Evolutionary conservation across 2,113 vertebrate species (phyloP).

Genomic region (Phalacrocorax brasilianus): DNA sequence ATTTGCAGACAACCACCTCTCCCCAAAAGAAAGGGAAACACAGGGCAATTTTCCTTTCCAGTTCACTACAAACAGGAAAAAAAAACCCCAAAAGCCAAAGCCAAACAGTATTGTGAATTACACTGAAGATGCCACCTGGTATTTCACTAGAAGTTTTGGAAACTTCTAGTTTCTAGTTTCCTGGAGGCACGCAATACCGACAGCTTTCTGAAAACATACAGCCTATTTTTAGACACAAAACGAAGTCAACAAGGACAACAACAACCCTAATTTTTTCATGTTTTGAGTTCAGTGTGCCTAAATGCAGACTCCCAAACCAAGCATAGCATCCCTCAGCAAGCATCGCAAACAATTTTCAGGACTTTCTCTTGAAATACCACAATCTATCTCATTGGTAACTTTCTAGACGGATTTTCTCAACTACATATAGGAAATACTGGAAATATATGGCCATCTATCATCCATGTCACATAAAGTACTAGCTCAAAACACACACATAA

Average conservation of each 20-base stretch:
- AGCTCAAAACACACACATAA: neutral
- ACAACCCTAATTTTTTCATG: neutral
- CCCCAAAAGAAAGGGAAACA: neutral
- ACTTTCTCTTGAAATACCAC: neutral
- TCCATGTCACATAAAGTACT: neutral
- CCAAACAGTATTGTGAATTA: neutral
- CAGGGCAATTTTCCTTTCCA: neutral
- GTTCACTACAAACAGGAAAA: neutral
- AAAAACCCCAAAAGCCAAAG: neutral
- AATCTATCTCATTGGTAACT: neutral
- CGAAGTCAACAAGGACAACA: neutral
- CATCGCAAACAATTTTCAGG: neutral
- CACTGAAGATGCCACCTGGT: neutral
- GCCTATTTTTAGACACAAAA: slow-evolving; percentile 37
- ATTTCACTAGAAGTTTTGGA: neutral
- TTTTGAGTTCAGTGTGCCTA: neutral
- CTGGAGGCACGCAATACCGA: neutral
- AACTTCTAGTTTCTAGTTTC: no score
- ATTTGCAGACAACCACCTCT: neutral
- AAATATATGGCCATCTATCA: neutral
- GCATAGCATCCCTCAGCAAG: neutral
- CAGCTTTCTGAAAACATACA: neutral
- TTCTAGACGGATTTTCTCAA: neutral
- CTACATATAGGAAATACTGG: neutral
- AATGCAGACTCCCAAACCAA: neutral